Conservation (phyloP, 2,797 vertebrate species). For the Meda fulgida region DNA sequence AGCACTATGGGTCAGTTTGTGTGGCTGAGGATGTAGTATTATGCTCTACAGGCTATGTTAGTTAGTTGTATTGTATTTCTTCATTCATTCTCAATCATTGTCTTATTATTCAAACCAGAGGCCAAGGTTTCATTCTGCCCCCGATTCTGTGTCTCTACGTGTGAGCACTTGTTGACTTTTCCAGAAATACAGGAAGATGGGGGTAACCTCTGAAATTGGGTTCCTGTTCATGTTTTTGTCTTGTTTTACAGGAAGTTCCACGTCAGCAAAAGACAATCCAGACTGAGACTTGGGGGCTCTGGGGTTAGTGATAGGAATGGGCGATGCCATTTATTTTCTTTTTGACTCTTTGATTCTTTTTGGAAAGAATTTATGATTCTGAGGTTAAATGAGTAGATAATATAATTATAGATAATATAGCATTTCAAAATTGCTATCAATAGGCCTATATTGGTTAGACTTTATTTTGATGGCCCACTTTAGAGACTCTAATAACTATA, state of each 20-base stretch:
- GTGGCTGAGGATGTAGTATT: background rate
- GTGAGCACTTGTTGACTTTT: constrained; percentile 23
- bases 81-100: constrained; percentile 7
- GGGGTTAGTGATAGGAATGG: background rate
- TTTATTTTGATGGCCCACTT: background rate
- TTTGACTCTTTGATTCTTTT: background rate
- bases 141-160: background rate
- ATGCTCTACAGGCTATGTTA: background rate
- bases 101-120: constrained; percentile 14
- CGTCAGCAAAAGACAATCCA: constrained; percentile 44
- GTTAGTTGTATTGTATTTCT: constrained; percentile 5
- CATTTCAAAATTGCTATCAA: background rate
- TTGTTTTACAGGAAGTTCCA: constrained; percentile 56
- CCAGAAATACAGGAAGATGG: constrained; percentile 46
- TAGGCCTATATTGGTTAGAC: background rate
- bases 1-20: background rate
- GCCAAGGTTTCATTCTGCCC: constrained; percentile 9
- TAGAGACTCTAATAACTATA: background rate
- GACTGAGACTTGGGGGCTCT: background rate
- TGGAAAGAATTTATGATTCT: background rate
- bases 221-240: constrained; percentile 59
- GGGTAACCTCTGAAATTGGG: constrained; percentile 44
- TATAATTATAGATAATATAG: no score
- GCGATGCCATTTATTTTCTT: background rate
- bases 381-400: background rate